Evolutionary conservation across 2,888 invertebrate genomes (phyloP).

Genomic region (Meandrusa payeni): DNA sequence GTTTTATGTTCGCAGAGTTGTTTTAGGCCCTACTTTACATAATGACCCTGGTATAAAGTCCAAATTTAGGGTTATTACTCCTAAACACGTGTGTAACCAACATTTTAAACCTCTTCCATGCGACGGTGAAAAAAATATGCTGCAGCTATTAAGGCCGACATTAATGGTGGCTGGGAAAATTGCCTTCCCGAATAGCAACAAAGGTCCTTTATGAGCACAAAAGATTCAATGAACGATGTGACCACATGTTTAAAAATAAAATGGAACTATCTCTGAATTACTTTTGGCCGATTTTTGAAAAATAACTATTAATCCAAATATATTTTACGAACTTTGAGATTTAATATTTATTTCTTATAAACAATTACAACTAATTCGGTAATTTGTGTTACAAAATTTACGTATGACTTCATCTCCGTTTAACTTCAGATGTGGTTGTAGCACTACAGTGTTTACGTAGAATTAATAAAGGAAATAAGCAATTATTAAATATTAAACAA

Average conservation of each 20-base stretch:
- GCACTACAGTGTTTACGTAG: too few relatives aligned
- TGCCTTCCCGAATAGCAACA: constrained; percentile 24
- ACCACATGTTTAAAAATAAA: constrained; percentile 29
- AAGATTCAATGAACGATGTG: constrained; percentile 31
- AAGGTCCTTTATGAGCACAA: constrained; percentile 29
- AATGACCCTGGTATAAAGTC: constrained; percentile 55
- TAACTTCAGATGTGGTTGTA: too few relatives aligned
- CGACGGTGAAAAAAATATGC: constrained; percentile 27
- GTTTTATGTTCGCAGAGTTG: constrained; percentile 61
- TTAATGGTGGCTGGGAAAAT: constrained; percentile 30
- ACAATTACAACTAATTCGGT: too few relatives aligned
- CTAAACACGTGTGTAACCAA: constrained; percentile 38
- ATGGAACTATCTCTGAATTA: constrained; percentile 7
- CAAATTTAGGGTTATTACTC: constrained; percentile 41
- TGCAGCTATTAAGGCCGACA: constrained; percentile 28
- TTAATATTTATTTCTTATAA: too few relatives aligned
- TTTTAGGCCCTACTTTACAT: constrained; percentile 68
- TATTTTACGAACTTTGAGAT: too few relatives aligned
- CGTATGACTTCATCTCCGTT: too few relatives aligned
- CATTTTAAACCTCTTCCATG: constrained; percentile 34
- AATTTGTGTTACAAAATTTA: too few relatives aligned
- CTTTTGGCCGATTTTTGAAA: too few relatives aligned
- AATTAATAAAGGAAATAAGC: too few relatives aligned
- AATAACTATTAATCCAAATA: too few relatives aligned
- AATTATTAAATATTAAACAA: too few relatives aligned